Evolutionary conservation across 2,797 vertebrate species (phyloP).

Genomic region (Hippoglossus hippoglossus): DNA sequence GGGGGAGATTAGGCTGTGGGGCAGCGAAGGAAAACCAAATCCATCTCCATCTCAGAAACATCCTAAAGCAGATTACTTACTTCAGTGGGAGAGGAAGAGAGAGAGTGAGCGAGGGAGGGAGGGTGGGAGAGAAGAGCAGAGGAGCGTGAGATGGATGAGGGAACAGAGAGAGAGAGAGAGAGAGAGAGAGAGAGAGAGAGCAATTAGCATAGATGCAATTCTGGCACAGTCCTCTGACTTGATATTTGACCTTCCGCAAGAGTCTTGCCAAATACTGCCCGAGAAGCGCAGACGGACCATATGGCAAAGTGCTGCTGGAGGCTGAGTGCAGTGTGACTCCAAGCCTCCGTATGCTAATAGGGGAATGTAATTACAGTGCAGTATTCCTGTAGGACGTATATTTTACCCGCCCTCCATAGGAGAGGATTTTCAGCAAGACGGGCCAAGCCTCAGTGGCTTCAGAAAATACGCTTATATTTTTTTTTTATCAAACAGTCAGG

Average conservation of each 20-base stretch:
- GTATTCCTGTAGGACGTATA: conserved; percentile 77
- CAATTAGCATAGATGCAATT: conserved; percentile 85
- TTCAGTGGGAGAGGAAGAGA: conserved; percentile 62
- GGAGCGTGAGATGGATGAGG: conserved; percentile 63
- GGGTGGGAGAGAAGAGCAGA: conserved; percentile 24
- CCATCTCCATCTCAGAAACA: conserved; percentile 84
- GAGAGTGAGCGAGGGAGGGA: conserved; percentile 27
- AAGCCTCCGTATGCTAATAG: conserved; percentile 79
- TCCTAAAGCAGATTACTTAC: conserved; percentile 84
- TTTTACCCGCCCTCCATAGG: conserved; percentile 69
- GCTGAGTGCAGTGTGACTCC: conserved; percentile 75
- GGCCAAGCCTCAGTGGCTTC: conserved; percentile 53
- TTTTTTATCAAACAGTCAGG: conserved; percentile 29
- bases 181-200: conserved; percentile 53
- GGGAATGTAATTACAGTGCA: conserved; percentile 80
- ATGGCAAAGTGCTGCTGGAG: conserved; percentile 81
- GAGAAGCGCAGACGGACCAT: conserved; percentile 80
- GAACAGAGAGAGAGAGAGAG: conserved; percentile 37
- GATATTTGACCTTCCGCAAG: conserved; percentile 84
- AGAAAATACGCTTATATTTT: conserved; percentile 50
- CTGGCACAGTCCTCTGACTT: conserved; percentile 82
- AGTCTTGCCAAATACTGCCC: conserved; percentile 78
- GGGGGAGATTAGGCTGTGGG: conserved; percentile 82
- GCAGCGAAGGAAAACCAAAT: conserved; percentile 79
- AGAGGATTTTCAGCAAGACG: conserved; percentile 59